These are phyloP conservation scores for Polylopha cassiicola DNA, from an alignment of 2,888 invertebrate genomes.

Conservation along the genomic window DNA sequence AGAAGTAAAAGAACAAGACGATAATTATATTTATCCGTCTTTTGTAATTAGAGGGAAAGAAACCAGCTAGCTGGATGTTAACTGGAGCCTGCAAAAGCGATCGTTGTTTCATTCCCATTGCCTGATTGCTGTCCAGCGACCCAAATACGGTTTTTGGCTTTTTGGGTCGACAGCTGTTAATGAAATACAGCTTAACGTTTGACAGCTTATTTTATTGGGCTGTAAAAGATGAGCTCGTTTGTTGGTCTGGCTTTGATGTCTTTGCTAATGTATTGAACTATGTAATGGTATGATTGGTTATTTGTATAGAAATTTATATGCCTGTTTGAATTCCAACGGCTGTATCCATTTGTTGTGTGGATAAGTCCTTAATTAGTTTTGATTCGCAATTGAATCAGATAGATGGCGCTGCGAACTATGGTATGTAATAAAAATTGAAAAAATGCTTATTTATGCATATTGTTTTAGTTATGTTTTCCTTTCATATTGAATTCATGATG, in stretches of 20 bases:
- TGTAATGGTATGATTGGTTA: background rate
- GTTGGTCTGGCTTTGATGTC: conserved; percentile 29
- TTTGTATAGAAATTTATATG: background rate
- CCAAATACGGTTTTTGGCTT: conserved; percentile 49
- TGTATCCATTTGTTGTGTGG: too few relatives aligned
- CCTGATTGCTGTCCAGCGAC: conserved; percentile 40
- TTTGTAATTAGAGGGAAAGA: conserved; percentile 13
- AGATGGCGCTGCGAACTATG: too few relatives aligned
- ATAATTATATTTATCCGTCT: conserved; percentile 17
- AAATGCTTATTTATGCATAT: too few relatives aligned
- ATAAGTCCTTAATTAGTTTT: too few relatives aligned
- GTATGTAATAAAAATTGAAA: too few relatives aligned
- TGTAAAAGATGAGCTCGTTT: conserved; percentile 39
- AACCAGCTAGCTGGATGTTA: conserved; percentile 14
- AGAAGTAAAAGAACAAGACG: conserved; percentile 13
- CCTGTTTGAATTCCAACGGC: too few relatives aligned
- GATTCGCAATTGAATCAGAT: too few relatives aligned
- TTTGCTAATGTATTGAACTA: conserved; percentile 11
- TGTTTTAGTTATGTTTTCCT: too few relatives aligned
- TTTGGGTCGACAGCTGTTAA: conserved; percentile 59
- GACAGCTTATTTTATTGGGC: conserved; percentile 47
- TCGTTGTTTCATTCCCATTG: conserved; percentile 37
- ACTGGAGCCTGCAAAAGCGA: conserved; percentile 46
- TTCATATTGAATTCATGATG: too few relatives aligned
- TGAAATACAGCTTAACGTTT: conserved; percentile 63